A percentile compares a stretch with the other conserved stretches of the same genome.
Evolutionary conservation across 1,140 invertebrate species (phyloP).

Genomic region (Arion vulgaris): DNA sequence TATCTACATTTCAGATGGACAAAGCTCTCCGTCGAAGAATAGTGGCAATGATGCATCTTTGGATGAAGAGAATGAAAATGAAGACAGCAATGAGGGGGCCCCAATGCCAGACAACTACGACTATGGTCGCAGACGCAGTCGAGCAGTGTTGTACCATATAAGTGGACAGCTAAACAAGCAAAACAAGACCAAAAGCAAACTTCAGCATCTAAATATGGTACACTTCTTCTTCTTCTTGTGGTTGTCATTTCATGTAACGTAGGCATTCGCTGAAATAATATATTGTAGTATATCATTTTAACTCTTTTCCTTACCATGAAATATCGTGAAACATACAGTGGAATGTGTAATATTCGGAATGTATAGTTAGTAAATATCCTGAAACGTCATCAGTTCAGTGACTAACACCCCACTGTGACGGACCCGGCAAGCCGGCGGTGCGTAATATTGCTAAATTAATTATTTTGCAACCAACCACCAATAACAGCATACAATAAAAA

Average conservation of each 20-base stretch:
- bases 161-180: constrained; percentile 83
- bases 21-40: constrained; percentile 9
- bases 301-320: no score
- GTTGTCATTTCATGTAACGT: neutral
- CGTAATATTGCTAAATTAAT: no score
- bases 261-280: constrained; percentile 5
- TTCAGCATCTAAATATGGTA: constrained; percentile 90
- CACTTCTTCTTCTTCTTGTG: no score
- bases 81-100: constrained; percentile 42
- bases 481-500: no score
- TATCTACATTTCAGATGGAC: neutral
- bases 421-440: no score
- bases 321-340: no score
- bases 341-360: no score
- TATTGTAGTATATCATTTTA: no score
- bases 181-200: constrained; percentile 86
- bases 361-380: no score
- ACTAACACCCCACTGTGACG: no score
- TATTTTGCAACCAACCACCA: no score
- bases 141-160: constrained; percentile 95
- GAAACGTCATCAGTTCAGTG: no score
- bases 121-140: constrained; percentile 89
- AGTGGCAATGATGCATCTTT: constrained; percentile 4
- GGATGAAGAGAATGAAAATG: neutral
- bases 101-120: constrained; percentile 76